phyloP scores from a whole-genome alignment of 1,140 invertebrate species.

The Sycobia sp. region DNA sequence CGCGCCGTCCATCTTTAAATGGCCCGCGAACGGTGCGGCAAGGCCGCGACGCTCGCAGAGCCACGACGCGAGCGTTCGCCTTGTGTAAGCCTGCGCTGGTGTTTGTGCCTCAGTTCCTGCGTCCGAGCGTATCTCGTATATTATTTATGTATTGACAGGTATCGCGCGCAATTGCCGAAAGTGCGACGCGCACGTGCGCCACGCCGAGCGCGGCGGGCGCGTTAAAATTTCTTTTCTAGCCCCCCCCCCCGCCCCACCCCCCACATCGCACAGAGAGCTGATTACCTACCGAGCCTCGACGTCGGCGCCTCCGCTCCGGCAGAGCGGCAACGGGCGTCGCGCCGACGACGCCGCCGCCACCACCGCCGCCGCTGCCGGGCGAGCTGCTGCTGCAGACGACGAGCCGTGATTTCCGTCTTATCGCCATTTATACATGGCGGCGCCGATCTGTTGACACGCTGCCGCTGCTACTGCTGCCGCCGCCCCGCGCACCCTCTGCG shows the following conservation, averaged over 20 bases:
- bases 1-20: too few species aligned
- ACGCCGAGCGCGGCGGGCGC: too few species aligned
- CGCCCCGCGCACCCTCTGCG: background rate
- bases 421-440: constrained; percentile 30
- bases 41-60: too few species aligned
- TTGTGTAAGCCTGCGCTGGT: too few species aligned
- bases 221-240: constrained; percentile 16
- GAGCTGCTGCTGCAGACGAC: constrained; percentile 31
- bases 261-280: too few species aligned
- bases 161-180: too few species aligned
- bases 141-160: too few species aligned
- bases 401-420: constrained; percentile 34
- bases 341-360: constrained; percentile 3
- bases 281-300: constrained; percentile 29
- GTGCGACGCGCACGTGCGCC: too few species aligned
- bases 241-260: constrained; percentile 18
- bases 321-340: constrained; percentile 6
- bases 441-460: background rate
- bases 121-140: too few species aligned
- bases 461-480: background rate
- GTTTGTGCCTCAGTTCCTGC: too few species aligned
- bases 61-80: too few species aligned
- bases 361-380: constrained; percentile 14
- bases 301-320: constrained; percentile 18
- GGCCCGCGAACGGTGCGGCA: too few species aligned